These are phyloP conservation scores for Drosophila seguyi DNA, from an alignment of 1,140 invertebrate species.

Conservation along the genomic window DNA sequence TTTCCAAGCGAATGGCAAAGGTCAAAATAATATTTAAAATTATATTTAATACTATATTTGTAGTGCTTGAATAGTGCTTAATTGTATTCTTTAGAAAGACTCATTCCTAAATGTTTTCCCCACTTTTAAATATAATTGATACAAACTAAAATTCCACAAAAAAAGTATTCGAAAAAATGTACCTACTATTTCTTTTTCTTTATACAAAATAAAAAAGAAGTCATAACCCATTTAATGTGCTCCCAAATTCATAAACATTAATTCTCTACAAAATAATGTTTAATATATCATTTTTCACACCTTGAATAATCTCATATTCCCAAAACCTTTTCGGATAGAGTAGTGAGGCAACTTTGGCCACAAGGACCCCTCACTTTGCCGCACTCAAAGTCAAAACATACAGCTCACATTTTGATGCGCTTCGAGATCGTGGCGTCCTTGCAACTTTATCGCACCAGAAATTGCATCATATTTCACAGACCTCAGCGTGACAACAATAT, in stretches of 20 bases:
- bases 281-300: background rate
- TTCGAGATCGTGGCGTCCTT: conserved; percentile 62
- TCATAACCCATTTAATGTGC: too few relatives aligned
- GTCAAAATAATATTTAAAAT: too few relatives aligned
- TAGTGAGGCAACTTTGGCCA: conserved; percentile 23
- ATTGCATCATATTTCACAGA: conserved; percentile 81
- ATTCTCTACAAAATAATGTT: too few relatives aligned
- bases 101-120: background rate
- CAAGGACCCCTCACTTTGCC: conserved; percentile 21
- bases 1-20: too few relatives aligned
- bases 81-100: background rate
- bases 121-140: too few relatives aligned
- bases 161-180: too few relatives aligned
- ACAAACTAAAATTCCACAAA: too few relatives aligned
- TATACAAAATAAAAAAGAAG: too few relatives aligned
- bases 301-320: background rate
- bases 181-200: too few relatives aligned
- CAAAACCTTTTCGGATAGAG: conserved; percentile 7
- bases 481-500: conserved; percentile 65
- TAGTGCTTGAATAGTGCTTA: too few relatives aligned
- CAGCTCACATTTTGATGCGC: conserved; percentile 63
- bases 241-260: too few relatives aligned
- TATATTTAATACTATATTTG: background rate
- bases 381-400: conserved; percentile 67
- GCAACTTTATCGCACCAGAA: conserved; percentile 80